Evolutionary conservation across 2,797 vertebrate species (phyloP), one percentile per base, ranked within the genome.

Genomic region (Ceryle rudis): DNA sequence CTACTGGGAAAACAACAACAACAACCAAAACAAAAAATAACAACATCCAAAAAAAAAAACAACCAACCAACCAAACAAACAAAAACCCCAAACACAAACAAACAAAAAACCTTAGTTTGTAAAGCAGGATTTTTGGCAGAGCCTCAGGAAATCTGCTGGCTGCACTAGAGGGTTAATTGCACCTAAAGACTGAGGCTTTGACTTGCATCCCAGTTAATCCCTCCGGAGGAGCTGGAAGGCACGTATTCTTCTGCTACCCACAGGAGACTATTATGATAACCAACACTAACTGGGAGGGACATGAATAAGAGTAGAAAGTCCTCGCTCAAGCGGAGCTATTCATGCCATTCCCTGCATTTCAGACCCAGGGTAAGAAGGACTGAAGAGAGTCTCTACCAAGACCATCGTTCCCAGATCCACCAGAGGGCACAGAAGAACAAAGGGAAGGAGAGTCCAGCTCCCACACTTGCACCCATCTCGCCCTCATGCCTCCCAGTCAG

Each of bases 341-440:
- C 61, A 86, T 9, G 1, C 66, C 82, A 77, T 49, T 55, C 71
- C 71, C 83, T 19, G 44, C 39, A 35, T 69, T 78, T 78, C 89
- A 86, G 81, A 75, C 42, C 42, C 35, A 65, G 71, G 39, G 20
- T 26, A 17, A 52, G 49, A 42, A 33, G 42, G 52, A 33, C 26
- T 25, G 2, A 14, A 44, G 77, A 41, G 77, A 39, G 28, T 19
- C 57, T 35, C 0, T 31, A 31, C 26, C 7, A 14, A 47, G 7
- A 22, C 39, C 71, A 78, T 17, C 0, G 8, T 81, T 92, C 49
- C 52, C 64, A 31, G 75, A 62, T 60, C 95, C 95, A 97, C 73
- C 89, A 95, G 93, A 95, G 95, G 90, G 95, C 96, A 96, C 91
- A 75, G 85, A 95, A 94, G 91, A 95, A 96, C 85, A 91, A 87